These are phyloP conservation scores for Orchesella flavescens DNA, from an alignment of 2,888 invertebrate genomes.

Conservation along the genomic window DNA sequence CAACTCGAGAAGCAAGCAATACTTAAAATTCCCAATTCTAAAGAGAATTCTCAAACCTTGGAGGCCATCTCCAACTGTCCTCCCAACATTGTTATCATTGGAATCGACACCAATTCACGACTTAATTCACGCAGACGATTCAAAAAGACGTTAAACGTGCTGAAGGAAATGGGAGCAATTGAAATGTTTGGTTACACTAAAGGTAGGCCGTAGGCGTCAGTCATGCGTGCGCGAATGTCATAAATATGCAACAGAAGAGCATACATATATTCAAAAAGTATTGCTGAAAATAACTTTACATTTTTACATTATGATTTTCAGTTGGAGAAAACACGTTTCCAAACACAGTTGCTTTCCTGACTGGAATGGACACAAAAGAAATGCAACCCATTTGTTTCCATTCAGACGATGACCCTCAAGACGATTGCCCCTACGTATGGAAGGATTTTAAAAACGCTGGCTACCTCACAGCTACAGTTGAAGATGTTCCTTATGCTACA, in stretches of 20 bases:
- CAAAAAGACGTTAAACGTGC: conserved; percentile 7
- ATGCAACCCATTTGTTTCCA: conserved; percentile 1
- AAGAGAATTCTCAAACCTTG: conserved; percentile 1
- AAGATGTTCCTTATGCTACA: conserved; percentile 33
- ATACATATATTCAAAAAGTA: too few species aligned
- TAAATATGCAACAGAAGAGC: too few species aligned
- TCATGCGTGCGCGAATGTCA: too few species aligned
- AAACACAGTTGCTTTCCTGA: conserved; percentile 48
- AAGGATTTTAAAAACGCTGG: conserved; percentile 37
- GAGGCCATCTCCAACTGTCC: not conserved
- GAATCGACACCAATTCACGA: conserved; percentile 42
- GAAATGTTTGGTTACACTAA: conserved; percentile 56
- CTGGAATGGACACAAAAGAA: not conserved
- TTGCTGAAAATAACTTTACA: too few species aligned
- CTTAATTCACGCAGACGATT: conserved; percentile 37
- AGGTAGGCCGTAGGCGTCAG: not conserved
- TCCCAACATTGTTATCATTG: conserved; percentile 44
- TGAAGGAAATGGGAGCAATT: conserved; percentile 39
- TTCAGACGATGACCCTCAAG: not conserved
- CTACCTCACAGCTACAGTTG: conserved; percentile 39
- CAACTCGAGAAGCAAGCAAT: conserved; percentile 10
- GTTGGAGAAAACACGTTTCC: conserved; percentile 59
- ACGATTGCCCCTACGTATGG: conserved; percentile 60
- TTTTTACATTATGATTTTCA: conserved; percentile 8
- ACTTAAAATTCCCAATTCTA: not conserved